Conservation (phyloP, 2,888 invertebrate genomes). For the Tribolium freemani region DNA sequence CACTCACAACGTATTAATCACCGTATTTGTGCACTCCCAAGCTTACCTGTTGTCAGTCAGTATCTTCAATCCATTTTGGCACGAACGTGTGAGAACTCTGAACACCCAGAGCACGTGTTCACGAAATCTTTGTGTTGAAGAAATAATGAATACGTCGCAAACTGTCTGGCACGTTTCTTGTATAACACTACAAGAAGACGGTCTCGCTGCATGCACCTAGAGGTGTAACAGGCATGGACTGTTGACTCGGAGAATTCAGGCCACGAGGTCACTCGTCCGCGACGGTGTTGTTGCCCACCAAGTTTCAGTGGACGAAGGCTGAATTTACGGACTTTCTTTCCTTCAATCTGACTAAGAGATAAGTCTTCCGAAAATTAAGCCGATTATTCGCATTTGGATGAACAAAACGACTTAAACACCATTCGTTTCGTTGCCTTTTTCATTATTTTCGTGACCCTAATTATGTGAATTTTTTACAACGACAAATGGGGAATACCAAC, state of each 20-base stretch:
- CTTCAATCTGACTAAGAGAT: not conserved
- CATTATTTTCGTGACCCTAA: no score
- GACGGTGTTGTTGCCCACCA: constrained; percentile 59
- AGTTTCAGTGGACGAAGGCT: not conserved
- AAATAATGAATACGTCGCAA: constrained; percentile 35
- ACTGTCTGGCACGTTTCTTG: constrained; percentile 43
- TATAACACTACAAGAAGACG: constrained; percentile 40
- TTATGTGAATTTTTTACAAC: no score
- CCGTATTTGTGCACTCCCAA: not conserved
- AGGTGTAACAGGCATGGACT: constrained; percentile 49
- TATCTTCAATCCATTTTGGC: constrained; percentile 23
- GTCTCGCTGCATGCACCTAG: constrained; percentile 39
- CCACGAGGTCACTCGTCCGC: constrained; percentile 67
- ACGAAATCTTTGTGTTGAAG: not conserved
- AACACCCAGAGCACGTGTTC: constrained; percentile 32
- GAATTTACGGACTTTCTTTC: not conserved
- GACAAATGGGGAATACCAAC: not conserved
- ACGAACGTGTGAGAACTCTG: constrained; percentile 16
- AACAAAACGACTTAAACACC: not conserved
- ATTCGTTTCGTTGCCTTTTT: no score
- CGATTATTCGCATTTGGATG: not conserved
- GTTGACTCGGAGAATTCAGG: constrained; percentile 61
- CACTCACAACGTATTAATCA: not conserved
- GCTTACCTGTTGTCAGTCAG: constrained; percentile 18
- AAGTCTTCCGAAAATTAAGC: not conserved